Conservation (phyloP, 2,113 vertebrate genomes). For the Casuarius casuarius region DNA sequence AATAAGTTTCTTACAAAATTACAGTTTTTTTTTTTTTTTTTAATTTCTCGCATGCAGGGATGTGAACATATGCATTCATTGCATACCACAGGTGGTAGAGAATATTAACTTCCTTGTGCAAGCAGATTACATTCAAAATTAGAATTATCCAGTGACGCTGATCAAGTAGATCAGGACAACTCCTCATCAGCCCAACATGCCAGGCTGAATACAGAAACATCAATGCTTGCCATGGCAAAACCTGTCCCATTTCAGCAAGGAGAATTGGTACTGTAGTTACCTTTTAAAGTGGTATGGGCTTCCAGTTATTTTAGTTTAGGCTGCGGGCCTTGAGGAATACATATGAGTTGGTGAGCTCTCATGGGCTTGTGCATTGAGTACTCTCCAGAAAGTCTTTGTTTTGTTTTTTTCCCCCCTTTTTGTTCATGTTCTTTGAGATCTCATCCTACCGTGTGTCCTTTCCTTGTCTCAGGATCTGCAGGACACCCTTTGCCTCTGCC, state of each 20-base stretch:
- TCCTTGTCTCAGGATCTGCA: background rate
- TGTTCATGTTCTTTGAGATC: background rate
- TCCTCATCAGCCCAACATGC: background rate
- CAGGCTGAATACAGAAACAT: background rate
- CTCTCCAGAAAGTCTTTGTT: background rate
- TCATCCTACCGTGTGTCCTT: background rate
- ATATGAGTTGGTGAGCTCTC: background rate
- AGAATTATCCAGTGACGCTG: background rate
- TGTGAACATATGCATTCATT: fast-evolving
- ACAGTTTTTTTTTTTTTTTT: background rate
- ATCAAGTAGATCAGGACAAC: background rate
- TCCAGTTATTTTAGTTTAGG: background rate
- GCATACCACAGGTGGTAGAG: background rate
- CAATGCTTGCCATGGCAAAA: background rate
- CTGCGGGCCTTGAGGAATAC: background rate
- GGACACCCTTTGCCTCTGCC: no score
- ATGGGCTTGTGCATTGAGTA: background rate
- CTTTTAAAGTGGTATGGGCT: background rate
- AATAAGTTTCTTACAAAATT: background rate
- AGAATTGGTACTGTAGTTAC: background rate
- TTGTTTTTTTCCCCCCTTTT: background rate
- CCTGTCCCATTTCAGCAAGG: background rate
- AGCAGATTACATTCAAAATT: background rate
- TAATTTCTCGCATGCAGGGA: background rate
- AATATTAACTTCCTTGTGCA: background rate